Conservation (phyloP, 2,888 invertebrate genomes). For the Sabellastarte sp. region DNA sequence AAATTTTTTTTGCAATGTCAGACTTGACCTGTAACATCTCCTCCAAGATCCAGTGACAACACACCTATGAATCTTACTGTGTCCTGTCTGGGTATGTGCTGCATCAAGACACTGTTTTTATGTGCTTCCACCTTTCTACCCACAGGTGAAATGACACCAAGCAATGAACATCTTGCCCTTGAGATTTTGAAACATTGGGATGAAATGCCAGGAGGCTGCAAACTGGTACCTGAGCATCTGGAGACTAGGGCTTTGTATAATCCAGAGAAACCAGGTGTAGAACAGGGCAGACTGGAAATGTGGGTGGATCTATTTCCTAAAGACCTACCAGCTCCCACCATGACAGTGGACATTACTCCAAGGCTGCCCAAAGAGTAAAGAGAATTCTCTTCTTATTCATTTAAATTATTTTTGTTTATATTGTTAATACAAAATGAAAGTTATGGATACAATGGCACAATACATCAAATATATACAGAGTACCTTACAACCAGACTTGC, state of each 20-base stretch:
- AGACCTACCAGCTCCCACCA: constrained; percentile 68
- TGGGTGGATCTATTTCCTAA: constrained; percentile 92
- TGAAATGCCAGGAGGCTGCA: constrained; percentile 63
- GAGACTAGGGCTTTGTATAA: constrained; percentile 39
- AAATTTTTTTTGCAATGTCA: too few species aligned
- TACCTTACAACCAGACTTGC: too few species aligned
- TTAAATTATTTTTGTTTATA: too few species aligned
- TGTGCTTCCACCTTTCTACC: too few species aligned
- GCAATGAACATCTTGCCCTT: constrained; percentile 60
- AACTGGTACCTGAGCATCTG: constrained; percentile 64
- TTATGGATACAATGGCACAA: too few species aligned
- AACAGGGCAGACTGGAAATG: constrained; percentile 79
- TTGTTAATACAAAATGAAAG: too few species aligned
- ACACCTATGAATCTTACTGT: too few species aligned
- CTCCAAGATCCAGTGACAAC: too few species aligned
- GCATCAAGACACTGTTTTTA: too few species aligned
- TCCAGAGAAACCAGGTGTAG: constrained; percentile 38
- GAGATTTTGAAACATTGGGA: constrained; percentile 66
- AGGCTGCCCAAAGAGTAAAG: constrained; percentile 62
- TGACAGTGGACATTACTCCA: constrained; percentile 72
- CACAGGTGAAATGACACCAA: constrained; percentile 37
- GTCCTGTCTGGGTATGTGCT: too few species aligned
- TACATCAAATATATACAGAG: too few species aligned
- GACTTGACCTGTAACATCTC: too few species aligned
- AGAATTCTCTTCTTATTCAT: not conserved